Evolutionary conservation across 1,140 invertebrate species (phyloP).

Genomic region (Drosophila ohnishii): DNA sequence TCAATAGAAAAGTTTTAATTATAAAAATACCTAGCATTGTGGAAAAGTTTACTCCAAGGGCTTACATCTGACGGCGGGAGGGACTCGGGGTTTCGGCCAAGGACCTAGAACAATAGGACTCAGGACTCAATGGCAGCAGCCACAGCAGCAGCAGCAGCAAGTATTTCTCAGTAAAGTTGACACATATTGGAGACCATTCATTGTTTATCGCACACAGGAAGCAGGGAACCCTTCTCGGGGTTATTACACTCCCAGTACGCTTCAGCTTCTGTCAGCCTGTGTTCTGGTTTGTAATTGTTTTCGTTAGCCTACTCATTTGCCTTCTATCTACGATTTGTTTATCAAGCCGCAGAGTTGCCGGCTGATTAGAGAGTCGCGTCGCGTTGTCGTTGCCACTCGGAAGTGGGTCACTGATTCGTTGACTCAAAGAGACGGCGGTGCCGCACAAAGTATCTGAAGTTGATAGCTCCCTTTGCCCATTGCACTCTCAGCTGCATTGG

Average conservation of each 20-base stretch:
- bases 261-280: conserved; percentile 14
- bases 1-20: conserved; percentile 66
- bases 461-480: conserved; percentile 33
- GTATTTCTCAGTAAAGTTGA: conserved; percentile 34
- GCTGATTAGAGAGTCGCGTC: conserved; percentile 59
- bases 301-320: conserved; percentile 20
- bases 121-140: conserved; percentile 29
- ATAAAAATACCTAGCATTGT: conserved; percentile 11
- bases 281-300: conserved; percentile 31
- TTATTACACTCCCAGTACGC: conserved; percentile 48
- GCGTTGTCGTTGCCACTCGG: conserved; percentile 35
- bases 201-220: conserved; percentile 56
- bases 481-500: conserved; percentile 43
- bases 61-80: neutral
- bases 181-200: conserved; percentile 52
- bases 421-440: conserved; percentile 47
- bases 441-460: conserved; percentile 49
- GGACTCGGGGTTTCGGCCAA: conserved; percentile 2
- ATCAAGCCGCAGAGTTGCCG: conserved; percentile 42
- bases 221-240: conserved; percentile 28
- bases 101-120: conserved; percentile 42
- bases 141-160: conserved; percentile 1
- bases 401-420: conserved; percentile 64
- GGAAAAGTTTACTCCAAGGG: conserved; percentile 15
- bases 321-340: conserved; percentile 36